Evolutionary conservation across 2,113 vertebrate genomes (phyloP).

Genomic region (Protomyctophum bolini): DNA sequence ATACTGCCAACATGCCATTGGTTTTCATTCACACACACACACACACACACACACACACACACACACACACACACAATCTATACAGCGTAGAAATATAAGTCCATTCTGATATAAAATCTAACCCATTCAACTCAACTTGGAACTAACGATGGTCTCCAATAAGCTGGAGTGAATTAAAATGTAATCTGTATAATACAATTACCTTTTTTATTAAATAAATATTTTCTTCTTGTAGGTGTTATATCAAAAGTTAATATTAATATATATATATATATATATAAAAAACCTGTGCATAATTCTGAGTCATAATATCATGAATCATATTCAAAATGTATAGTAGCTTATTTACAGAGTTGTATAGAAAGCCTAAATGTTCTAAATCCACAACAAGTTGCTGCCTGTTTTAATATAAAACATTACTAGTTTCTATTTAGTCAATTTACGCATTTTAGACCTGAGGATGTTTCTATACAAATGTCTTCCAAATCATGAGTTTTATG

Average conservation of each 20-base stretch:
- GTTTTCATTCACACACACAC: slow-evolving; percentile 13
- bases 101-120: neutral
- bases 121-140: neutral
- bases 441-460: too few species aligned
- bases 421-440: slow-evolving; percentile 13
- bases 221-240: slow-evolving; percentile 1
- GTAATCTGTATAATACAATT: slow-evolving; percentile 28
- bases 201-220: slow-evolving; percentile 58
- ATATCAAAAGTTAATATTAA: slow-evolving; percentile 13
- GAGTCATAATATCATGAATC: slow-evolving; percentile 8
- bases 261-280: too few species aligned
- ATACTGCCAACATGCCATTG: slow-evolving; percentile 6
- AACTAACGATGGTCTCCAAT: neutral
- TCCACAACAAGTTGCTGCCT: slow-evolving; percentile 27
- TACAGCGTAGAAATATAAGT: too few species aligned
- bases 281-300: slow-evolving; percentile 12
- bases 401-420: slow-evolving; percentile 83
- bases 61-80: too few species aligned
- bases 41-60: too few species aligned
- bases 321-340: slow-evolving; percentile 18
- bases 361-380: slow-evolving; percentile 28
- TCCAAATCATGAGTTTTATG: too few species aligned
- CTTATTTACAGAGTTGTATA: slow-evolving; percentile 34
- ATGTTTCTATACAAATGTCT: too few species aligned
- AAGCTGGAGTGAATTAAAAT: neutral